phyloP scores from a whole-genome alignment of 1,140 invertebrate species.

The Diachasma alloeum region DNA sequence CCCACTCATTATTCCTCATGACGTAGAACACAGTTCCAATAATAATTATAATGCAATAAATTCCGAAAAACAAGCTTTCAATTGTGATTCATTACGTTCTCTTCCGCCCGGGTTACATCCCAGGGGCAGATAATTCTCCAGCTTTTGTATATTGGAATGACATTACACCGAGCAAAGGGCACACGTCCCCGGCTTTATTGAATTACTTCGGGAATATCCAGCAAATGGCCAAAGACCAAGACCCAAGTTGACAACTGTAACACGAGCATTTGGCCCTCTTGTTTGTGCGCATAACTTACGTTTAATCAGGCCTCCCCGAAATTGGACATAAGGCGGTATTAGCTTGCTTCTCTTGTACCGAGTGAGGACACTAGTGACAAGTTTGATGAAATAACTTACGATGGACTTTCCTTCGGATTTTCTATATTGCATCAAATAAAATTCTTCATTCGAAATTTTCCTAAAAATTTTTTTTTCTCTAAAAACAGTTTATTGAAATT shows the following conservation, averaged over 20 bases:
- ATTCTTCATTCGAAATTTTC: too few relatives aligned
- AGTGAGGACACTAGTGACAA: too few relatives aligned
- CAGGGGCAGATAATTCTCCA: not conserved
- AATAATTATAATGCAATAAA: not conserved
- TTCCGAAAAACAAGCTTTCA: not conserved
- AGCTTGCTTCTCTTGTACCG: too few relatives aligned
- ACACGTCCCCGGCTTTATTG: conserved; percentile 14
- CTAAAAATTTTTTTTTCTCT: too few relatives aligned
- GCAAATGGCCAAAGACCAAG: conserved; percentile 25
- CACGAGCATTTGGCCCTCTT: not conserved
- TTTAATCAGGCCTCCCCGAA: not conserved
- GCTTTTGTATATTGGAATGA: not conserved
- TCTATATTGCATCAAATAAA: too few relatives aligned
- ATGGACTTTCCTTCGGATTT: too few relatives aligned
- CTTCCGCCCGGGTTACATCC: not conserved
- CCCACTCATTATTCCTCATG: too few relatives aligned
- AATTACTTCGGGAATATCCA: conserved; percentile 21
- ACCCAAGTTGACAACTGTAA: not conserved
- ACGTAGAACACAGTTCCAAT: not conserved
- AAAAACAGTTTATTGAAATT: too few relatives aligned
- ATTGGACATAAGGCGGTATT: not conserved
- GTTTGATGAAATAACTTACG: too few relatives aligned
- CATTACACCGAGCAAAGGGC: not conserved
- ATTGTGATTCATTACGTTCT: not conserved
- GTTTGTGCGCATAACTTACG: not conserved